Evolutionary conservation across 1,140 invertebrate genomes (phyloP).

Genomic region (Drosophila ironensis): DNA sequence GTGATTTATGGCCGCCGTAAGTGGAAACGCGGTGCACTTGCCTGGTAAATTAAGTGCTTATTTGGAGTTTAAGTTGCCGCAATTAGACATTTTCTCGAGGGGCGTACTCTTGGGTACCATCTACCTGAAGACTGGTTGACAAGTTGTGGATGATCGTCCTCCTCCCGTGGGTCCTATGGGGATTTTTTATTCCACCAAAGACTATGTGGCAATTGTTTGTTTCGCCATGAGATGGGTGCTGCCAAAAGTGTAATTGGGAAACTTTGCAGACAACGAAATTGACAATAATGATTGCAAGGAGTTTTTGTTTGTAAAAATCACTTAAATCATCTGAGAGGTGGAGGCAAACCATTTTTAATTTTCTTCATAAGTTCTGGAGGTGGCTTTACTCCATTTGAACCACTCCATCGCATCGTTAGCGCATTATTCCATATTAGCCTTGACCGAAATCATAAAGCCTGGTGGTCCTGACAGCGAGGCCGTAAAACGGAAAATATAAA

Average conservation of each 20-base stretch:
- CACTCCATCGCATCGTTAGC: not conserved
- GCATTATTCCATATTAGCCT: slow-evolving; percentile 1
- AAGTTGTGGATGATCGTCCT: slow-evolving; percentile 29
- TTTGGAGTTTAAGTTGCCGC: slow-evolving; percentile 75
- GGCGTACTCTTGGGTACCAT: slow-evolving; percentile 37
- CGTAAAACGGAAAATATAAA: slow-evolving; percentile 44
- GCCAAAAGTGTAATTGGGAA: slow-evolving; percentile 45
- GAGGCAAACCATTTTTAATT: no score
- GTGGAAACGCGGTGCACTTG: slow-evolving; percentile 65
- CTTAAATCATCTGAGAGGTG: no score
- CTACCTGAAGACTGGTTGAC: slow-evolving; percentile 30
- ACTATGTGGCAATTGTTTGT: slow-evolving; percentile 9
- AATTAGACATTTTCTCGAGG: slow-evolving; percentile 68
- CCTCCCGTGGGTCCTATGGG: slow-evolving; percentile 12
- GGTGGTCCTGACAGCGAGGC: slow-evolving; percentile 25
- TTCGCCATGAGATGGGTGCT: slow-evolving; percentile 1
- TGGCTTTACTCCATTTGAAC: not conserved
- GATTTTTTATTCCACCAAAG: slow-evolving; percentile 2
- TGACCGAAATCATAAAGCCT: slow-evolving; percentile 28
- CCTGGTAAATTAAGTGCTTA: slow-evolving; percentile 79
- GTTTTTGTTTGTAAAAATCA: slow-evolving; percentile 2
- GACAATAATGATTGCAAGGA: slow-evolving; percentile 4
- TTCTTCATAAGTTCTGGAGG: no score
- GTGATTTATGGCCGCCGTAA: slow-evolving; percentile 50
- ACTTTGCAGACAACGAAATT: slow-evolving; percentile 56